These are phyloP conservation scores for Papilio helenus DNA, from an alignment of 1,140 invertebrate species.

Conservation along the genomic window DNA sequence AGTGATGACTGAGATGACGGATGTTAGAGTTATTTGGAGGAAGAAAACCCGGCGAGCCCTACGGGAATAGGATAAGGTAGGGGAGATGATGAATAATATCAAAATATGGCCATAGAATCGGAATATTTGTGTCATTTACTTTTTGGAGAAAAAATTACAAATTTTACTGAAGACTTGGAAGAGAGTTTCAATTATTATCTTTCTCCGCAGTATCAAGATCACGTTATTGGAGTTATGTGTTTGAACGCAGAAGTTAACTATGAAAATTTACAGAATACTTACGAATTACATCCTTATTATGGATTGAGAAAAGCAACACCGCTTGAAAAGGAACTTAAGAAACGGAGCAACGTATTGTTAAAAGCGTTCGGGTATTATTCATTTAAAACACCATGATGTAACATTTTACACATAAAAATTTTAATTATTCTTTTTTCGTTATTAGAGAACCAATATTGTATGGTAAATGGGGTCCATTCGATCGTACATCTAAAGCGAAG, in stretches of 20 bases:
- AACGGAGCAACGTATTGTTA: constrained; percentile 57
- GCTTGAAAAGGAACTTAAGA: constrained; percentile 62
- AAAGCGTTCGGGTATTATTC: constrained; percentile 58
- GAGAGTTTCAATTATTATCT: neutral
- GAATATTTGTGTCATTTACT: neutral
- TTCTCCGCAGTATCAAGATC: constrained; percentile 73
- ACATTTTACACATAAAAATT: too few relatives aligned
- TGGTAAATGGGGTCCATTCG: constrained; percentile 64
- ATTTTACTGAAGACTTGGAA: too few relatives aligned
- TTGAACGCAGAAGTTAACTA: constrained; percentile 85
- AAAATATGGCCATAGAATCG: too few relatives aligned
- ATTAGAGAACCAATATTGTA: constrained; percentile 66
- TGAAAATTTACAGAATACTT: constrained; percentile 84
- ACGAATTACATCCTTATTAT: constrained; percentile 74
- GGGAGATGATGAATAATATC: neutral
- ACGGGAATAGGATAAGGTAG: too few relatives aligned
- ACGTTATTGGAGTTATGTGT: constrained; percentile 82
- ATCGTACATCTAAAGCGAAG: constrained; percentile 39
- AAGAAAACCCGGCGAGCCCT: too few relatives aligned
- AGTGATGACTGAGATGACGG: too few relatives aligned
- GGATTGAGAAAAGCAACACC: constrained; percentile 61
- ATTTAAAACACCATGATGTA: too few relatives aligned
- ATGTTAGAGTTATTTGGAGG: too few relatives aligned
- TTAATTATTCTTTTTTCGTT: too few relatives aligned
- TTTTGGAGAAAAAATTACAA: neutral